These are phyloP conservation scores for Cassiopea andromeda DNA, from an alignment of 30 jellyfish, hydroid and myxozoan genomes.

Conservation along the genomic window DNA sequence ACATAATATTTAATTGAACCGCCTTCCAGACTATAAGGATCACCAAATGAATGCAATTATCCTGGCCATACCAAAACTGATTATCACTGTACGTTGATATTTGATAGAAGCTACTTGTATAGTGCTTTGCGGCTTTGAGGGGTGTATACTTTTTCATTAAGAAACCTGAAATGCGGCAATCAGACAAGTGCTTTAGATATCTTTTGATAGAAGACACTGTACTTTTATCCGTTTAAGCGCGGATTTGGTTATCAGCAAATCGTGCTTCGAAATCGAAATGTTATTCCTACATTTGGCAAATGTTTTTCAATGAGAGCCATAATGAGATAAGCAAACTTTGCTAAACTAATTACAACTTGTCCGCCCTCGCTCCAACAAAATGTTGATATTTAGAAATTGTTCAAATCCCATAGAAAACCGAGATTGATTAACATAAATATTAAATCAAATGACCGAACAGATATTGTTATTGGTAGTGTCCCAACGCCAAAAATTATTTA, in stretches of 20 bases:
- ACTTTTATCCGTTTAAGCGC: constrained; percentile 58
- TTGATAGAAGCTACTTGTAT: constrained; percentile 28
- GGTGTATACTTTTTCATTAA: constrained; percentile 61
- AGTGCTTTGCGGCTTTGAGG: constrained; percentile 52
- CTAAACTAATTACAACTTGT: constrained; percentile 58
- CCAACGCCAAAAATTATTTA: constrained; percentile 39
- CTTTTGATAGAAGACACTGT: constrained; percentile 51
- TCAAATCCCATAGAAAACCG: constrained; percentile 57
- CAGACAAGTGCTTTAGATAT: constrained; percentile 57
- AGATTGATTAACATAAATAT: constrained; percentile 56
- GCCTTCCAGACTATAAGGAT: constrained; percentile 45
- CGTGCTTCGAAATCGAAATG: constrained; percentile 51
- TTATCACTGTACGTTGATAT: constrained; percentile 46
- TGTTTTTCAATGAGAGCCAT: constrained; percentile 58
- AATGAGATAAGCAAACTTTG: constrained; percentile 64
- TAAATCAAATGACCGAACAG: constrained; percentile 62
- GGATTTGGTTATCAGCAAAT: constrained; percentile 55
- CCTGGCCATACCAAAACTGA: constrained; percentile 67
- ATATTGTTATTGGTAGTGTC: constrained; percentile 46
- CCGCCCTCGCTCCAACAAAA: constrained; percentile 60
- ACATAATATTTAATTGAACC: constrained; percentile 24
- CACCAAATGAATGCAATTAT: constrained; percentile 34
- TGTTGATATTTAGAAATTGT: constrained; percentile 62
- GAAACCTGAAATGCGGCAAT: constrained; percentile 58
- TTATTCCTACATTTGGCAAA: constrained; percentile 57